Percentiles rank a stretch among this genome's conserved stretches.
Evolutionary conservation across 2,888 invertebrate genomes (phyloP).

Genomic region (Dicranocentrus wangi): DNA sequence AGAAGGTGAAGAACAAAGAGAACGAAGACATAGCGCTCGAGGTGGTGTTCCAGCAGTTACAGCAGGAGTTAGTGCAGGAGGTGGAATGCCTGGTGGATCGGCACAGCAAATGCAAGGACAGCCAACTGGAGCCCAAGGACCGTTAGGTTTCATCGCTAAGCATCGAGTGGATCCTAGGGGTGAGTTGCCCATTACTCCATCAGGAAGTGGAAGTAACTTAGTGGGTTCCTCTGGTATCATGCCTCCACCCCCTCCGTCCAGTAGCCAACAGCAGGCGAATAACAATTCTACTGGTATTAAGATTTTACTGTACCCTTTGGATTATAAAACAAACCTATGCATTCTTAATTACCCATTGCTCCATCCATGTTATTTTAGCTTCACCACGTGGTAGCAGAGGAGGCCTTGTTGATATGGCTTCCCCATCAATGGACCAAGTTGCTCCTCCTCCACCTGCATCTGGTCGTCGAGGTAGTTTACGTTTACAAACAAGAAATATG

Average conservation of each 20-base stretch:
- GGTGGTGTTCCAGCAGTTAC: slow-evolving; percentile 64
- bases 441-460: slow-evolving; percentile 62
- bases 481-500: slow-evolving; percentile 67
- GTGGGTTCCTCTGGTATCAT: slow-evolving; percentile 60
- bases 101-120: slow-evolving; percentile 53
- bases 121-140: slow-evolving; percentile 57
- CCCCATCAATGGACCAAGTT: slow-evolving; percentile 65
- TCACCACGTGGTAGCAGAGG: slow-evolving; percentile 69
- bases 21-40: slow-evolving; percentile 73
- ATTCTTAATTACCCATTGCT: no score
- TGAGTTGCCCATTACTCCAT: slow-evolving; percentile 69
- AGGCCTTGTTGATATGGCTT: slow-evolving; percentile 58
- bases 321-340: neutral
- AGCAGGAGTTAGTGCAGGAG: slow-evolving; percentile 45
- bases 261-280: slow-evolving; percentile 61
- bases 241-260: slow-evolving; percentile 70
- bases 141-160: slow-evolving; percentile 47
- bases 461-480: slow-evolving; percentile 69
- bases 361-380: no score
- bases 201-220: slow-evolving; percentile 71
- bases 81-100: slow-evolving; percentile 41
- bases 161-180: slow-evolving; percentile 48
- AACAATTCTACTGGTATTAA: slow-evolving; percentile 67
- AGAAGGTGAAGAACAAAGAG: slow-evolving; percentile 76
- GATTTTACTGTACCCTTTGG: neutral